These are phyloP conservation scores for Pavo muticus DNA, from an alignment of 2,113 vertebrate species.

Conservation along the genomic window DNA sequence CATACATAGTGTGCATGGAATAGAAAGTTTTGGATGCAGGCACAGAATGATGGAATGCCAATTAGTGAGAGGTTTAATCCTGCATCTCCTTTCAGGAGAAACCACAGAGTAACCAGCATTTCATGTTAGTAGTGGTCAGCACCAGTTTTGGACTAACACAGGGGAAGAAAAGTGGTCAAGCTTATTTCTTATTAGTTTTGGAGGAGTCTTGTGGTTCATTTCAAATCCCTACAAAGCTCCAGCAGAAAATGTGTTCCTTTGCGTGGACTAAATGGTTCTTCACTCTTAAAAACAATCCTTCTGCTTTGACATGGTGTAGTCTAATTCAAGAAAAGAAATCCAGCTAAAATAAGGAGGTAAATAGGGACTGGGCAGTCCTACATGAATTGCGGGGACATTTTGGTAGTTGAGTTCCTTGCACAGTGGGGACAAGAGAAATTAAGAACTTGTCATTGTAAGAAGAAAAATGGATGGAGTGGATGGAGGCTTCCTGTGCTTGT, in stretches of 20 bases:
- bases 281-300: background rate
- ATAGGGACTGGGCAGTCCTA: background rate
- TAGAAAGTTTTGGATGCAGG: background rate
- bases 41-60: background rate
- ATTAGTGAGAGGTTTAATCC: background rate
- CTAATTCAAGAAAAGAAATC: background rate
- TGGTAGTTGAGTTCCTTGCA: background rate
- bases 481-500: background rate
- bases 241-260: background rate
- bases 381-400: background rate
- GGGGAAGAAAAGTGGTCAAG: background rate
- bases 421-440: background rate
- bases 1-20: background rate
- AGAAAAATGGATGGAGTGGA: background rate
- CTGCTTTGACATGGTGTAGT: background rate
- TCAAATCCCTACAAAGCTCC: background rate
- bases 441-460: background rate
- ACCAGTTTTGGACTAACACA: background rate
- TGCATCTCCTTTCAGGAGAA: background rate
- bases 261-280: background rate
- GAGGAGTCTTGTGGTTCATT: background rate
- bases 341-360: background rate
- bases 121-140: background rate
- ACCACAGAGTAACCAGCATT: background rate
- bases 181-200: background rate